phyloP scores from a whole-genome alignment of 1,140 invertebrate species.

The Drosophila oshimai region DNA sequence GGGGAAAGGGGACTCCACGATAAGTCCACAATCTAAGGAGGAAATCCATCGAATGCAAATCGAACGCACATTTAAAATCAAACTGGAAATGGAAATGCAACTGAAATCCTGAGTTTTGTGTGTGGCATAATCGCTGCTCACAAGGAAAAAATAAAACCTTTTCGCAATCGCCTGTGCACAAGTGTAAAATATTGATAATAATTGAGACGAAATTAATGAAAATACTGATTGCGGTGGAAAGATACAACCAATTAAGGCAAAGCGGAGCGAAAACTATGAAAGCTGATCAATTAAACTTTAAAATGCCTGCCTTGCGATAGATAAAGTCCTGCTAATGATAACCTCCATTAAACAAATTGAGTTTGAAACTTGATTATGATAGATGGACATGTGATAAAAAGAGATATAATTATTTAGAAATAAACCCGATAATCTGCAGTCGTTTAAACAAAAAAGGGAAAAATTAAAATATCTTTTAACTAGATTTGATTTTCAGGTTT shows the following conservation, averaged over 20 bases:
- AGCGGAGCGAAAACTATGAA: background rate
- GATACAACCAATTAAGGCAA: background rate
- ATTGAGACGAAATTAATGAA: constrained; percentile 4
- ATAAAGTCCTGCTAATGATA: background rate
- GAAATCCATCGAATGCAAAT: constrained; percentile 12
- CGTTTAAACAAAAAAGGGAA: background rate
- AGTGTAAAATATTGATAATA: constrained; percentile 4
- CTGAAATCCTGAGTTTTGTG: background rate
- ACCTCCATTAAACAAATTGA: background rate
- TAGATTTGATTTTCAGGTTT: no score
- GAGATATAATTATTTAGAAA: background rate
- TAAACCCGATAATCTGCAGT: background rate
- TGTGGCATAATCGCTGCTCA: background rate
- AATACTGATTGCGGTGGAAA: background rate
- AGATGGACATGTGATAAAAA: background rate
- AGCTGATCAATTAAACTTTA: background rate
- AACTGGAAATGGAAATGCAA: constrained; percentile 14
- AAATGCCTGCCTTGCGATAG: background rate
- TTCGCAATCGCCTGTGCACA: background rate
- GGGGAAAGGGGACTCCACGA: background rate
- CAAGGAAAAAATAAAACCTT: constrained; percentile 7
- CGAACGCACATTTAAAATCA: constrained; percentile 13
- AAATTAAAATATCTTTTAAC: no score
- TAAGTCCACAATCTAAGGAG: background rate
- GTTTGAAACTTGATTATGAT: background rate